Percentiles rank a stretch among this genome's conserved stretches.
These are phyloP conservation scores for Ips typographus DNA, from an alignment of 1,140 invertebrate genomes.

Conservation along the genomic window DNA sequence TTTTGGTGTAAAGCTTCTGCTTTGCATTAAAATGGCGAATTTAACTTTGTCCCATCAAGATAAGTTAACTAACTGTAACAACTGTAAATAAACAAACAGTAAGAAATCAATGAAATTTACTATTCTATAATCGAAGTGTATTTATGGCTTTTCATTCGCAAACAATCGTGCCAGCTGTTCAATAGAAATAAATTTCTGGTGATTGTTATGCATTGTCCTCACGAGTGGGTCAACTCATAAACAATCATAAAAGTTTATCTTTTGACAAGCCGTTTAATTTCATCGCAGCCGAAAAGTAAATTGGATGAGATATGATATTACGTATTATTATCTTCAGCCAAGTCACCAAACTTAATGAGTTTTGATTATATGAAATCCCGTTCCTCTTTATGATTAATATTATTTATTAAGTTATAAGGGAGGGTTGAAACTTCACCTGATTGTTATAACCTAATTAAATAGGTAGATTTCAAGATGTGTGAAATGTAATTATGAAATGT, in stretches of 20 bases:
- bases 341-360: conserved; percentile 16
- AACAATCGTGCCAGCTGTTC: conserved; percentile 14
- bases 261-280: conserved; percentile 26
- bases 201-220: conserved; percentile 29
- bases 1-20: neutral
- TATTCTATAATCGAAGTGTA: neutral
- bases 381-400: neutral
- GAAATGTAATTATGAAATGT: conserved; percentile 14
- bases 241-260: conserved; percentile 30
- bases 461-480: neutral
- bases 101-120: neutral
- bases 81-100: too few relatives aligned
- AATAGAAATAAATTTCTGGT: conserved; percentile 24
- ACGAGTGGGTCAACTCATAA: conserved; percentile 24
- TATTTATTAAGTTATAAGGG: too few relatives aligned
- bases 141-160: neutral
- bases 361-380: neutral
- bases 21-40: too few relatives aligned
- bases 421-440: too few relatives aligned
- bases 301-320: conserved; percentile 25
- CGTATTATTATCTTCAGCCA: conserved; percentile 15
- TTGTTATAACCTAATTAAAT: neutral
- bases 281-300: conserved; percentile 23
- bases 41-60: too few relatives aligned
- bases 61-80: too few relatives aligned